Conservation (phyloP, 2,113 vertebrate genomes). For the Silurus asotus region DNA sequence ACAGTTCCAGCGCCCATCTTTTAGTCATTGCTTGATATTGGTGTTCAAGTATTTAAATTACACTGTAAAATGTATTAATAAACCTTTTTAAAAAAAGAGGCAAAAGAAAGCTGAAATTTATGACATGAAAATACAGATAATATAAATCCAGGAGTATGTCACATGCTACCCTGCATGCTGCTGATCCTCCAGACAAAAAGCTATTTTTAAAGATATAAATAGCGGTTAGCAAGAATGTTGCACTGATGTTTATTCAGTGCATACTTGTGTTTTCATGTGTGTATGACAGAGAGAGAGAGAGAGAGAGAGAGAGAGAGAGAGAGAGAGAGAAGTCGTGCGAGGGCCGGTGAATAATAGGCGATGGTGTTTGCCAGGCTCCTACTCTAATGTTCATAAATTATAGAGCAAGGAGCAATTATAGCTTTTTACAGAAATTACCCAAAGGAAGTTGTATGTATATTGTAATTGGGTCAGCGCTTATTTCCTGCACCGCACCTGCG, state of each 20-base stretch:
- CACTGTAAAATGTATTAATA: not conserved
- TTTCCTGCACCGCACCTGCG: slow-evolving; percentile 75
- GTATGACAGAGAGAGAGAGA: not conserved
- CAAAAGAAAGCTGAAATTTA: not conserved
- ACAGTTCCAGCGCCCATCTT: too few relatives aligned
- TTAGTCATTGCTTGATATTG: not conserved
- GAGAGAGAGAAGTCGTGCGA: slow-evolving; percentile 23
- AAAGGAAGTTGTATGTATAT: slow-evolving; percentile 69
- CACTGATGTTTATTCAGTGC: not conserved
- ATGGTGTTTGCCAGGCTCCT: slow-evolving; percentile 68
- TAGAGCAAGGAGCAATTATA: slow-evolving; percentile 73
- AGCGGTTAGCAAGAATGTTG: not conserved
- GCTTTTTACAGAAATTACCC: slow-evolving; percentile 75
- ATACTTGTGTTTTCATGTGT: not conserved
- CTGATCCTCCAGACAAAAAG: slow-evolving; percentile 23
- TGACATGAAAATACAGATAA: not conserved
- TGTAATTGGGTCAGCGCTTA: slow-evolving; percentile 74
- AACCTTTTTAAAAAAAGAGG: not conserved
- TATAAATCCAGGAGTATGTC: not conserved
- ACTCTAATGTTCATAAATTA: slow-evolving; percentile 72
- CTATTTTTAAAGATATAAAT: slow-evolving; percentile 27
- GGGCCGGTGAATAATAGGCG: slow-evolving; percentile 67
- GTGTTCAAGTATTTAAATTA: not conserved
- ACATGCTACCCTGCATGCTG: not conserved
- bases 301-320: slow-evolving; percentile 1